Evolutionary conservation across 2,888 invertebrate species (phyloP).

Genomic region (Hybos culiciformis): DNA sequence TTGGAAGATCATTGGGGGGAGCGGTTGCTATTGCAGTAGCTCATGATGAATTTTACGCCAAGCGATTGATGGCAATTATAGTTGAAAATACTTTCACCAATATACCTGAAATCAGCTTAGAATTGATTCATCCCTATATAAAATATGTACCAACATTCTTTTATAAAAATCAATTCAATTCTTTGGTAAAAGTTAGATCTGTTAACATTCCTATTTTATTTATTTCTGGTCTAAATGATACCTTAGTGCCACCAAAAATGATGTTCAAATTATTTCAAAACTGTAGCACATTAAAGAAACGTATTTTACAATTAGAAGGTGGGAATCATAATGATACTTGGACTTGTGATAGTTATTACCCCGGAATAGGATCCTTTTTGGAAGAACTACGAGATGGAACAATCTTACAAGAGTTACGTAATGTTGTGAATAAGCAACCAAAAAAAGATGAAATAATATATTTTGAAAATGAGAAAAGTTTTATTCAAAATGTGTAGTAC

Average conservation of each 20-base stretch:
- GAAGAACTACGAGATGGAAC: too few species aligned
- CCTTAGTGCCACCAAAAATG: constrained; percentile 82
- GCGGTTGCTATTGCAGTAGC: constrained; percentile 84
- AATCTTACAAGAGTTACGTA: too few species aligned
- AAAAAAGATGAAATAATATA: too few species aligned
- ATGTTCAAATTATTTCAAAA: constrained; percentile 63
- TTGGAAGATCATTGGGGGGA: constrained; percentile 77
- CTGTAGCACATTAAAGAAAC: constrained; percentile 64
- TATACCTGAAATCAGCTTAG: constrained; percentile 82
- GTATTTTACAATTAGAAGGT: constrained; percentile 58
- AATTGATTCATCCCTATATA: constrained; percentile 46
- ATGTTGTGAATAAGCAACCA: too few species aligned
- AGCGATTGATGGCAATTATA: constrained; percentile 72
- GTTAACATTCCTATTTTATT: constrained; percentile 69
- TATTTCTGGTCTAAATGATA: constrained; percentile 76
- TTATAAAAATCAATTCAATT: constrained; percentile 82
- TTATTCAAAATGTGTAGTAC: too few species aligned
- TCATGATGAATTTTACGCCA: constrained; percentile 57
- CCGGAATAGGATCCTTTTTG: too few species aligned
- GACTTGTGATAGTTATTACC: constrained; percentile 75
- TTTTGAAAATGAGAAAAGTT: too few species aligned
- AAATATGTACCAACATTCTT: constrained; percentile 69
- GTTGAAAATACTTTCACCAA: constrained; percentile 93
- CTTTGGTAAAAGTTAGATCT: constrained; percentile 56
- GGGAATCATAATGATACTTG: constrained; percentile 95